A percentile compares a stretch with the other conserved stretches of the same genome.
These are phyloP conservation scores for Caloenas nicobarica DNA, from an alignment of 2,113 vertebrate genomes.

Conservation along the genomic window DNA sequence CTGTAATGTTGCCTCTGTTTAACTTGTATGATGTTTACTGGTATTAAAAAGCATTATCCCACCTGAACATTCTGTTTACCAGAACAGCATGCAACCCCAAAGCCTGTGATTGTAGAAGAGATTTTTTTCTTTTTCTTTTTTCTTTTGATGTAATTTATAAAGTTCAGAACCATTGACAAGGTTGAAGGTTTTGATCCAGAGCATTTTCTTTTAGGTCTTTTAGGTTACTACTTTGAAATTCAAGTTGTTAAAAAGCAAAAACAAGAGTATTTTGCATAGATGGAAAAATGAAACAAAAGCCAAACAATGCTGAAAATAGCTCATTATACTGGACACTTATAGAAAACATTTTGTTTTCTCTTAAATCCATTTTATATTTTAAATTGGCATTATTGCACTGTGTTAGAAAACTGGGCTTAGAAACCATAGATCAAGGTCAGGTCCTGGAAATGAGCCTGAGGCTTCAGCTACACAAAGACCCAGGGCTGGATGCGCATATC, in stretches of 20 bases:
- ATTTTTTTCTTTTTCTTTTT: not conserved
- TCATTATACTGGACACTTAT: not conserved
- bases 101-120: not conserved
- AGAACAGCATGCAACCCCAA: not conserved
- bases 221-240: not conserved
- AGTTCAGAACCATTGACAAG: not conserved
- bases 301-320: not conserved
- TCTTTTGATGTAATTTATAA: conserved; percentile 18
- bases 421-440: not conserved
- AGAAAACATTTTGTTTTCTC: not conserved
- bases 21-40: not conserved
- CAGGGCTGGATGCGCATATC: fast-evolving
- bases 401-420: conserved; percentile 16
- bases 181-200: conserved; percentile 24
- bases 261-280: not conserved
- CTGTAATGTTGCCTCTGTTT: not conserved
- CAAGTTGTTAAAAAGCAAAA: not conserved
- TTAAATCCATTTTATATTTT: not conserved
- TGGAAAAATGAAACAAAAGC: not conserved
- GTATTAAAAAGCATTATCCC: not conserved
- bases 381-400: not conserved
- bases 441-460: not conserved
- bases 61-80: not conserved
- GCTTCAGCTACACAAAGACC: not conserved
- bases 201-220: not conserved